Evolutionary conservation across 2,888 invertebrate species (phyloP), one percentile per base, ranked within the genome.

Genomic region (Liopterus haemorrhoidalis): DNA sequence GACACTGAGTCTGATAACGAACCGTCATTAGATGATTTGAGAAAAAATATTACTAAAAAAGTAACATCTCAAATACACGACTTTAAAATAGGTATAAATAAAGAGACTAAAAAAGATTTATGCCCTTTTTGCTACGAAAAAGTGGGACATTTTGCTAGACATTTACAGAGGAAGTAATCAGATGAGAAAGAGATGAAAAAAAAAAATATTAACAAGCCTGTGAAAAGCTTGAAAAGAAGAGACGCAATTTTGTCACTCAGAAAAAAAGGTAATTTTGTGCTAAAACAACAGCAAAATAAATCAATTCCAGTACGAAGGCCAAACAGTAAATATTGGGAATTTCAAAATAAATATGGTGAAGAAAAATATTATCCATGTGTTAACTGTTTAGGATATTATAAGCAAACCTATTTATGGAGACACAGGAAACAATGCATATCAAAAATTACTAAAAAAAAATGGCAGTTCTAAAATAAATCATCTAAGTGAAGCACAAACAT

Each of bases 361-460:
- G 24, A 24, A 24, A 37, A 51, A 32, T 52, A 52, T 43, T 45
- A 50, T 36, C 28, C 32, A 25, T 52, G 51, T 21, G 27, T 35
- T 14, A 49, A 31, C 30, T 55, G 52, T 31, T 38, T 50, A 15
- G 54, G 54, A 12, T 35, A 48, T 19, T 54, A 52, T 25, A 32
- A 2, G 12, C 48, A 46, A 45, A 43, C 37, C 2, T 18, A 41
- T 5, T 20, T 53, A 11, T 48, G 41, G 21, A 51, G 46, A 24
- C 54, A 53, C 24, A 42, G 45, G 19, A 50, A 48, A 50, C 22
- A 4, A 2, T 55, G 51, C 30, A 49, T 46, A 39, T 45, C 25
- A 28, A n/a, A 22, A 2, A n/a, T 11, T 16, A 45, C 43, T 5
- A 16, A 44, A 14, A 46, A 51, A 9, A 2, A 6, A 3, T 2